phyloP scores from a whole-genome alignment of 1,140 invertebrate genomes.

The Apis cerana region DNA sequence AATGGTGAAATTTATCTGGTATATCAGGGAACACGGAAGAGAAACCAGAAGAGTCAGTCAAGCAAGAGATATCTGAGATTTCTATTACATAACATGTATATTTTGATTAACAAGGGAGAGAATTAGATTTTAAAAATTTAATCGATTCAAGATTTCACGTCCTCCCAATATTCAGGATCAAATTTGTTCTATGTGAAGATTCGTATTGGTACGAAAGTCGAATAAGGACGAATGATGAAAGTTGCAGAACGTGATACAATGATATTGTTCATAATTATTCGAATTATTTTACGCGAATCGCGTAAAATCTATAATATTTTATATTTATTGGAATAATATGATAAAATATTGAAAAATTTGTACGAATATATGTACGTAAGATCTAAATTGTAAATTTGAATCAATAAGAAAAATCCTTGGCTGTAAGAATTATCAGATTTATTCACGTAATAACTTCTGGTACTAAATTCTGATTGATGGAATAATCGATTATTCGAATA shows the following conservation, averaged over 20 bases:
- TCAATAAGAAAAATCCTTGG: no score
- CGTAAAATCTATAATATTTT: not conserved
- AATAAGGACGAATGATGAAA: not conserved
- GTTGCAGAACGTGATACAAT: not conserved
- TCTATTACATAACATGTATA: no score
- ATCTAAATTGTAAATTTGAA: no score
- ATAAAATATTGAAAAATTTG: no score
- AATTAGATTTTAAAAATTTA: not conserved
- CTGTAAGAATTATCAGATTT: no score
- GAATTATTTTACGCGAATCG: not conserved
- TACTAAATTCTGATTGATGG: no score
- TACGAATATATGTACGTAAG: no score
- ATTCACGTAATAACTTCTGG: no score
- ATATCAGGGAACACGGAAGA: conserved; percentile 6
- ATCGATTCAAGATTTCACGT: no score
- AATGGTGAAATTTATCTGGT: conserved; percentile 20
- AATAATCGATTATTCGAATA: not conserved
- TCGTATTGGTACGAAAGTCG: not conserved
- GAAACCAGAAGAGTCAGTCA: not conserved
- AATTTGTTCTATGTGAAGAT: not conserved
- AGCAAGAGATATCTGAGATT: not conserved
- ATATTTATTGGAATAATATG: not conserved
- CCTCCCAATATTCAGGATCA: not conserved
- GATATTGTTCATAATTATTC: not conserved
- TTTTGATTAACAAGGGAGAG: not conserved